Evolutionary conservation across 2,113 vertebrate species (phyloP).

Genomic region (Thymallus thymallus): DNA sequence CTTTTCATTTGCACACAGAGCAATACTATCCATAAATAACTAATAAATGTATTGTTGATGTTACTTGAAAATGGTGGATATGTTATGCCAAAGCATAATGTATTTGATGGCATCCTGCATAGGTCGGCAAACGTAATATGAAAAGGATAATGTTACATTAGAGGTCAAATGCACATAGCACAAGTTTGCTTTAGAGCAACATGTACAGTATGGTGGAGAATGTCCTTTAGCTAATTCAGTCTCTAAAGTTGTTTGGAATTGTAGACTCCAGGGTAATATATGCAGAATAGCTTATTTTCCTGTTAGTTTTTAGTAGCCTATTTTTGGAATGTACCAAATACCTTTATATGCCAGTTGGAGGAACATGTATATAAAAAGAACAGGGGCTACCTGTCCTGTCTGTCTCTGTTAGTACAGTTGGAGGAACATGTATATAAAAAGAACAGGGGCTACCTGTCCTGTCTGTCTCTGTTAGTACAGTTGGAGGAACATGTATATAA

Average conservation of each 20-base stretch:
- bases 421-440: too few relatives aligned
- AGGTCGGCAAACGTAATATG: conserved; percentile 11
- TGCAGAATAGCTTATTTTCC: background rate
- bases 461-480: too few relatives aligned
- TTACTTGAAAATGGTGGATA: background rate
- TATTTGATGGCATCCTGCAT: background rate
- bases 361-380: too few relatives aligned
- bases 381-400: too few relatives aligned
- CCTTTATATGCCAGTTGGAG: too few relatives aligned
- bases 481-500: too few relatives aligned
- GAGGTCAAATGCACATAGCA: conserved; percentile 35
- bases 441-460: too few relatives aligned
- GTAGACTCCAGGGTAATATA: background rate
- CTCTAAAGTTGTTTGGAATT: background rate
- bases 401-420: too few relatives aligned
- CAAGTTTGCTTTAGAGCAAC: background rate
- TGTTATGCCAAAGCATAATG: background rate
- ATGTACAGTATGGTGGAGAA: background rate
- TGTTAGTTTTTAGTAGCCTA: too few relatives aligned
- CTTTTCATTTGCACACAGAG: background rate
- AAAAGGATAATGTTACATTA: conserved; percentile 34
- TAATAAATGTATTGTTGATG: background rate
- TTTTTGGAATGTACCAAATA: too few relatives aligned
- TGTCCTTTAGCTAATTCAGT: background rate
- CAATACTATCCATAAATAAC: background rate